Base-by-base conservation (phyloP, 2,888 invertebrate genomes). In the Drosophila subsilvestris region DNA sequence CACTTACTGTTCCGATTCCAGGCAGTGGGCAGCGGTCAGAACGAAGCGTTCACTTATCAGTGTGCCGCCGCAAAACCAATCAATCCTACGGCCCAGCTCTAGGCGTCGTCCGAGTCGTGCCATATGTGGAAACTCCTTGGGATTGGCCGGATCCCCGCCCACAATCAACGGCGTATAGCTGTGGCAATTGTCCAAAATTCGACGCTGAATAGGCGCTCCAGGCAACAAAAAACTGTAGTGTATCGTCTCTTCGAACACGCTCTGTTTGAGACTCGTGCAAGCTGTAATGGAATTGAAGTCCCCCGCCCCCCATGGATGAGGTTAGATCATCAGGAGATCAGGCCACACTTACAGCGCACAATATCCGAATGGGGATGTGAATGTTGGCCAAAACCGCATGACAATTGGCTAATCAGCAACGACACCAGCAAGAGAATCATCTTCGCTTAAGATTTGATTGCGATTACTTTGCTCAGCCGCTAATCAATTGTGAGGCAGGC, bases 101-200 rank as follows among this genome's bases (percentile, higher is more conserved):
- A 29, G 37, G 12, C 69, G 69, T 25, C 63, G 59, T 10, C 85
- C 85, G 5, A 85, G 50, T 0, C 85, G 86, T 0, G 85, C 89
- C 51, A 89, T 88, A 62, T 88, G 89, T 0, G 91, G 89, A 65
- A 91, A 92, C 68, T 91, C 91, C 37, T 84, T 85, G 3, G 89
- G 78, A 27, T 76, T 76, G 2, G 91, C 91, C 2, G 83, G 78
- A 49, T 68, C 76, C 1, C 91, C 91, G 9, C 89, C 90, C 4
- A 90, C 88, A 62, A 91, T 85, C 7, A 91, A 96, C 53, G 96
- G 86, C 10, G 74, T 62, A 22, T 78, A 76, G 5, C 63, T 62
- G 5, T 70, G 76, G 37, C 90, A 90, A 32, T 70, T 76, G 55
- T 90, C 90, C n/a, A 85, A 61, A 0, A 65, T 72, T 44, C 70